These are phyloP conservation scores for Paracentrotus lividus DNA, from an alignment of 53 echinoderm and acorn worm species.

Conservation along the genomic window DNA sequence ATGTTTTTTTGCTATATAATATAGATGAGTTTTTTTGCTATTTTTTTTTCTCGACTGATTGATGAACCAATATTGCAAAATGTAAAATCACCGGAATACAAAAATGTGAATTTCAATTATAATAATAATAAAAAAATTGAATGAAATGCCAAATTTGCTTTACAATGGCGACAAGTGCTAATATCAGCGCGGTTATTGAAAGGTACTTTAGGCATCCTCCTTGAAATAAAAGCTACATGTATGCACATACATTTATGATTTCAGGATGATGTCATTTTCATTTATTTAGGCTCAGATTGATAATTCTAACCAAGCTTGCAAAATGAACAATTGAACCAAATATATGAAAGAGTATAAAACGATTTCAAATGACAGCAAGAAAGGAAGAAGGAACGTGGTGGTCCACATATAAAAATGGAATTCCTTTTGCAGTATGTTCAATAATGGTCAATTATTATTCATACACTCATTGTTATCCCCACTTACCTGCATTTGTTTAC, in stretches of 20 bases:
- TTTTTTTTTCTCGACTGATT: no score
- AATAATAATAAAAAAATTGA: no score
- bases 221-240: not conserved
- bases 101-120: no score
- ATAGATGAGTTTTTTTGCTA: no score
- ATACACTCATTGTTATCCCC: constrained; percentile 12
- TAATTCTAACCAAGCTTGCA: not conserved
- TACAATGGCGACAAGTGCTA: no score
- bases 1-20: no score
- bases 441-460: not conserved
- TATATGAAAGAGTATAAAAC: not conserved
- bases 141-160: no score
- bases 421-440: not conserved
- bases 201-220: not conserved
- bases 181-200: not conserved
- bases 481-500: constrained; percentile 60
- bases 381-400: not conserved
- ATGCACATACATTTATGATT: not conserved
- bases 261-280: not conserved
- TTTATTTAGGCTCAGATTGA: no score
- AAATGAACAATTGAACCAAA: not conserved
- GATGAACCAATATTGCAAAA: no score
- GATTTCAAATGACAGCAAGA: not conserved
- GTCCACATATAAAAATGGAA: constrained; percentile 8
- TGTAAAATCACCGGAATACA: no score